Conservation (phyloP, 2,888 invertebrate species). For the Euclidia mi region DNA sequence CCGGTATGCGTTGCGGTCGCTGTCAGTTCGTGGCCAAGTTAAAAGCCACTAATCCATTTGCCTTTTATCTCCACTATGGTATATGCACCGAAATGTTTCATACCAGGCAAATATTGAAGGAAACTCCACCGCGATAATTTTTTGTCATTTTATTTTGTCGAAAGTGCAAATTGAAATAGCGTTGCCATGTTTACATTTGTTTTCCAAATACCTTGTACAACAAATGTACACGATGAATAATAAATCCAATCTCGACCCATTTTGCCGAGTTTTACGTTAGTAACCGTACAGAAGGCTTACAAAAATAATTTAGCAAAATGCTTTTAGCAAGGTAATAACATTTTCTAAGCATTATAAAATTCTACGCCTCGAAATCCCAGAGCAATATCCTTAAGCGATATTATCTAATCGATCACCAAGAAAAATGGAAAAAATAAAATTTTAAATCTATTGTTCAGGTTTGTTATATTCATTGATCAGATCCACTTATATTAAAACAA, state of each 20-base stretch:
- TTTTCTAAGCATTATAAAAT: slow-evolving; percentile 14
- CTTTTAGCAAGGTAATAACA: slow-evolving; percentile 2
- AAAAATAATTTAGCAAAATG: background rate
- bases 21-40: slow-evolving; percentile 62
- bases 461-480: slow-evolving; percentile 45
- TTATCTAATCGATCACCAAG: slow-evolving; percentile 65
- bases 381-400: slow-evolving; percentile 19
- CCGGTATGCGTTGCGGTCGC: slow-evolving; percentile 45
- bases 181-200: slow-evolving; percentile 4
- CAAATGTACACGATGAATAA: background rate
- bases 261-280: too few species aligned
- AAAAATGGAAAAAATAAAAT: slow-evolving; percentile 67
- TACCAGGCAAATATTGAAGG: slow-evolving; percentile 59
- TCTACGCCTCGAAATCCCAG: slow-evolving; percentile 18
- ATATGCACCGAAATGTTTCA: slow-evolving; percentile 67
- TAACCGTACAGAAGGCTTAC: too few species aligned
- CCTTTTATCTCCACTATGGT: slow-evolving; percentile 69
- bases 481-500: slow-evolving; percentile 64
- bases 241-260: background rate
- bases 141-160: slow-evolving; percentile 17
- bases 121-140: slow-evolving; percentile 57
- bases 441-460: slow-evolving; percentile 68
- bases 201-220: background rate
- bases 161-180: slow-evolving; percentile 16
- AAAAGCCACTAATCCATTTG: slow-evolving; percentile 84